A percentile compares a stretch with the other conserved stretches of the same genome.
phyloP scores from a whole-genome alignment of 2,797 vertebrate genomes.

The Sarcoramphus papa region DNA sequence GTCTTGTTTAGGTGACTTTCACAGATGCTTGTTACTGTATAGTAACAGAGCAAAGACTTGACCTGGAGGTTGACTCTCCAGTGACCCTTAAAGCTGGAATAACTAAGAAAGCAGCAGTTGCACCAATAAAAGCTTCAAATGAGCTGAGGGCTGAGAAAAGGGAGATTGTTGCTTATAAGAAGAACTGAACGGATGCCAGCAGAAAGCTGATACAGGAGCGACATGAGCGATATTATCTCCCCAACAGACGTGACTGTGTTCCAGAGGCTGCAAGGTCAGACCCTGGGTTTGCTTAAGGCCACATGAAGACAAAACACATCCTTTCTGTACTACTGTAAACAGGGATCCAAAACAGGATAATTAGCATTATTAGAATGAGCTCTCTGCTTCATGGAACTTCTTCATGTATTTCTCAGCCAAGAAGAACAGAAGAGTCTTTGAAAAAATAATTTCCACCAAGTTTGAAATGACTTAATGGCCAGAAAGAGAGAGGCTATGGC shows the following conservation, averaged over 20 bases:
- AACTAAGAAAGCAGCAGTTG: constrained; percentile 36
- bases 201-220: constrained; percentile 38
- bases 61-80: constrained; percentile 24
- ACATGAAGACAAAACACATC: constrained; percentile 15
- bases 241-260: constrained; percentile 19
- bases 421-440: background rate
- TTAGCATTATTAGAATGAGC: background rate
- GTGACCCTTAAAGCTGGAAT: constrained; percentile 31
- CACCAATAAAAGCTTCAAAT: background rate
- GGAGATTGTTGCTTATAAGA: constrained; percentile 10
- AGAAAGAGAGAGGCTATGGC: background rate
- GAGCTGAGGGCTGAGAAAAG: background rate
- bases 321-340: constrained; percentile 17
- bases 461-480: background rate
- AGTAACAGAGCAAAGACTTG: background rate
- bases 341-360: background rate
- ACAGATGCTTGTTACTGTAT: background rate
- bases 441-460: background rate
- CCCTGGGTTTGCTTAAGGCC: constrained; percentile 10
- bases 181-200: background rate
- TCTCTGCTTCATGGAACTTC: background rate
- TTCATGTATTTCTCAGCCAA: background rate
- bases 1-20: background rate
- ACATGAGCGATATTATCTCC: constrained; percentile 7
- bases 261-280: constrained; percentile 27